Percentiles rank a stretch among this genome's conserved stretches.
Evolutionary conservation across 2,888 invertebrate genomes (phyloP).

Genomic region (Napeogenes inachia): DNA sequence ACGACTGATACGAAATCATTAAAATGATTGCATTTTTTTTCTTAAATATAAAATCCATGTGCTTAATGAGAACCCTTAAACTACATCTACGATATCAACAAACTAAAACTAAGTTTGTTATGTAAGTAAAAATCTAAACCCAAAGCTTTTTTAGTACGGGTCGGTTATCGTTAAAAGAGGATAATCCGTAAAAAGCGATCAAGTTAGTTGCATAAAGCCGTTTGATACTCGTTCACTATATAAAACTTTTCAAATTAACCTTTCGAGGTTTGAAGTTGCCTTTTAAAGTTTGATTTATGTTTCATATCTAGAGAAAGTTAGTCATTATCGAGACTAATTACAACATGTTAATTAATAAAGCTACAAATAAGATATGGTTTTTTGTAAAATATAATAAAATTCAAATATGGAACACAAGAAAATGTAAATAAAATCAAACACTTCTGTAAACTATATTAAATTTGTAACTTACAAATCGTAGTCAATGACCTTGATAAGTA

Average conservation of each 20-base stretch:
- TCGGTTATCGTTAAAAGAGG: conserved; percentile 8
- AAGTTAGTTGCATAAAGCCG: conserved; percentile 3
- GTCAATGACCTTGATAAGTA: conserved; percentile 91
- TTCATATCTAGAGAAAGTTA: not conserved
- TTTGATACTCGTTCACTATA: not conserved
- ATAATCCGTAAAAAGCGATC: conserved; percentile 1
- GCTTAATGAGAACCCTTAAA: too few relatives aligned
- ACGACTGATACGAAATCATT: too few relatives aligned
- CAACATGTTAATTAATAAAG: too few relatives aligned
- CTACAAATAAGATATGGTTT: too few relatives aligned
- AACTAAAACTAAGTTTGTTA: too few relatives aligned
- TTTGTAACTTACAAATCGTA: conserved; percentile 85
- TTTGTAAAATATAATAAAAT: too few relatives aligned
- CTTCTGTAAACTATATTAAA: conserved; percentile 2
- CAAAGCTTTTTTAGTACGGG: not conserved
- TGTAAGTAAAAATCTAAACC: not conserved
- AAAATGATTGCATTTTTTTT: too few relatives aligned
- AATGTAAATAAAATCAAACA: too few relatives aligned
- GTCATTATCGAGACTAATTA: too few relatives aligned
- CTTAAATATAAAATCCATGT: too few relatives aligned
- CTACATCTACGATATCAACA: too few relatives aligned
- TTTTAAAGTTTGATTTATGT: not conserved
- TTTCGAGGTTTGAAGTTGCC: not conserved
- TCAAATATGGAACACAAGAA: too few relatives aligned
- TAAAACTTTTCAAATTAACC: conserved; percentile 1